These are phyloP conservation scores for Hemaris fuciformis DNA, from an alignment of 2,888 invertebrate genomes.

Conservation along the genomic window DNA sequence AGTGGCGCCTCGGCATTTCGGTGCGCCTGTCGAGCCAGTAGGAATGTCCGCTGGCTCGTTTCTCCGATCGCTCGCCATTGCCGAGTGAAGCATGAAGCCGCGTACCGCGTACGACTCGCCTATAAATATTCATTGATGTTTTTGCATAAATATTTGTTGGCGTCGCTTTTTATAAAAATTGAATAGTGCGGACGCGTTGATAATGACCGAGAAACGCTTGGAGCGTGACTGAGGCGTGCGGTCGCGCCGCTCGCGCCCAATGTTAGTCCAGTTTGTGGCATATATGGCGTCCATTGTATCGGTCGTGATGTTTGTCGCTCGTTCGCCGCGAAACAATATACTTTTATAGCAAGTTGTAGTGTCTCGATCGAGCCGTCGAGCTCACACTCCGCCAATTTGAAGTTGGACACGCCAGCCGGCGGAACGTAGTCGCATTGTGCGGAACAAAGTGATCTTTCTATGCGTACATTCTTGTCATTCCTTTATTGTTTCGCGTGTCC, in stretches of 20 bases:
- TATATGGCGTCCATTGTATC: not conserved
- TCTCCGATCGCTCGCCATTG: constrained; percentile 18
- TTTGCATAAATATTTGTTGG: constrained; percentile 32
- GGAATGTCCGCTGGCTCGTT: constrained; percentile 25
- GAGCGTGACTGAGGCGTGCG: constrained; percentile 16
- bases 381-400: not conserved
- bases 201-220: constrained; percentile 37
- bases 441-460: not conserved
- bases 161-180: not conserved
- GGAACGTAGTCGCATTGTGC: not conserved
- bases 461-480: not conserved
- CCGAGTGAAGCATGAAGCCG: constrained; percentile 41
- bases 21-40: not conserved
- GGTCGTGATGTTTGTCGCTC: not conserved
- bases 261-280: not conserved
- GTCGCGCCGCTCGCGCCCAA: not conserved
- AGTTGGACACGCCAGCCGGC: not conserved
- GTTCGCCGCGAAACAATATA: not conserved
- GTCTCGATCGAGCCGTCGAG: not conserved
- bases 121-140: constrained; percentile 41
- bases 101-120: constrained; percentile 37
- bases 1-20: too few species aligned
- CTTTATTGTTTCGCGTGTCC: not conserved
- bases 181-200: constrained; percentile 18
- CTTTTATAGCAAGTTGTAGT: not conserved